Conservation (phyloP, 2,113 vertebrate species). For the Chaenogobius annularis region DNA sequence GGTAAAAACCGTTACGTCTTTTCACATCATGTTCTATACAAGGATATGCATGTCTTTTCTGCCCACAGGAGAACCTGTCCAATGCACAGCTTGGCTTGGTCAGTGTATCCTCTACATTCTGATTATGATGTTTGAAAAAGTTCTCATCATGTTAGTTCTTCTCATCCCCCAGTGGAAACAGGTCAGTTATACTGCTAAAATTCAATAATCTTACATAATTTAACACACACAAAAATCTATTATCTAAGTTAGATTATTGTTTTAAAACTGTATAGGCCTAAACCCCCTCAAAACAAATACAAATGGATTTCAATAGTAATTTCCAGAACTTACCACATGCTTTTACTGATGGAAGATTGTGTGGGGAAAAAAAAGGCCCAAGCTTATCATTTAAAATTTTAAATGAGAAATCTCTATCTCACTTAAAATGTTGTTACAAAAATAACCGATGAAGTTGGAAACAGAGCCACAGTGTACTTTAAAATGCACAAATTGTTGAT, state of each 20-base stretch:
- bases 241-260: neutral
- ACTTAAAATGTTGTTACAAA: too few species aligned
- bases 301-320: too few species aligned
- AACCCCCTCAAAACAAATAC: too few species aligned
- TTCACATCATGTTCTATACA: neutral
- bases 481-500: neutral
- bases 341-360: too few species aligned
- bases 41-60: constrained; percentile 2
- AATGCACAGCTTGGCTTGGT: constrained; percentile 92
- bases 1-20: constrained; percentile 52
- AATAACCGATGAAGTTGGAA: too few species aligned
- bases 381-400: too few species aligned
- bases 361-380: too few species aligned
- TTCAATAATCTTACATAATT: neutral
- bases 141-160: constrained; percentile 92
- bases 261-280: too few species aligned
- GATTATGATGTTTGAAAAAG: constrained; percentile 98
- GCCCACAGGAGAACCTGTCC: constrained; percentile 88
- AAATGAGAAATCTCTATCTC: too few species aligned
- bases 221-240: neutral
- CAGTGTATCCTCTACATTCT: constrained; percentile 96
- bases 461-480: too few species aligned
- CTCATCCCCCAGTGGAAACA: constrained; percentile 97
- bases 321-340: too few species aligned
- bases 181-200: constrained; percentile 69